These are phyloP conservation scores for Mycogona germanica DNA, from an alignment of 2,888 invertebrate species.

Conservation along the genomic window DNA sequence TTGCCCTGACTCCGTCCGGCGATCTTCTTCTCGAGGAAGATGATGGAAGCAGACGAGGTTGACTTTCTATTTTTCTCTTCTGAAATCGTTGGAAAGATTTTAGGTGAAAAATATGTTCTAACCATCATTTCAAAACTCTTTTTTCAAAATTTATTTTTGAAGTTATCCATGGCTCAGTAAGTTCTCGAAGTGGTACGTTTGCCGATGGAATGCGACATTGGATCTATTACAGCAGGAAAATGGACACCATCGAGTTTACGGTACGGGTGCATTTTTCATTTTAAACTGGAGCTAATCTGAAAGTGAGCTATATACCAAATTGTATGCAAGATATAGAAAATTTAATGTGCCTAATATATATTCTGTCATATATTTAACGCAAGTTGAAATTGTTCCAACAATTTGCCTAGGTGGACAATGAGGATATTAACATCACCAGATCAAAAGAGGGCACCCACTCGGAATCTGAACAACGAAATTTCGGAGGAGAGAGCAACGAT, in stretches of 20 bases:
- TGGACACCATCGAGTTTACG: constrained; percentile 51
- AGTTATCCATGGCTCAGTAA: constrained; percentile 37
- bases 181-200: constrained; percentile 63
- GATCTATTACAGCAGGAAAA: constrained; percentile 52
- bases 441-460: not conserved
- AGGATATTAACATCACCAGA: not conserved
- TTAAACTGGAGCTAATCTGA: too few relatives aligned
- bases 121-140: not conserved
- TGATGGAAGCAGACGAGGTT: constrained; percentile 45
- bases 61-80: not conserved
- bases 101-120: not conserved
- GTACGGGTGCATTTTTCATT: too few relatives aligned
- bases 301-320: not conserved
- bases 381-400: not conserved
- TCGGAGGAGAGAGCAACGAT: constrained; percentile 46
- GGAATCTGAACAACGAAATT: constrained; percentile 10
- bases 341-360: not conserved
- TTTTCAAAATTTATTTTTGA: constrained; percentile 34
- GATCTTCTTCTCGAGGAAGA: constrained; percentile 76
- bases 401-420: constrained; percentile 5
- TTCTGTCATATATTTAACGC: not conserved
- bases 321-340: not conserved
- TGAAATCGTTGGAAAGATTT: not conserved
- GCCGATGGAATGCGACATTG: constrained; percentile 70
- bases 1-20: constrained; percentile 70